A percentile compares a stretch with the other conserved stretches of the same genome.
Evolutionary conservation across 2,888 invertebrate species (phyloP).

Genomic region (Ischnura elegans): DNA sequence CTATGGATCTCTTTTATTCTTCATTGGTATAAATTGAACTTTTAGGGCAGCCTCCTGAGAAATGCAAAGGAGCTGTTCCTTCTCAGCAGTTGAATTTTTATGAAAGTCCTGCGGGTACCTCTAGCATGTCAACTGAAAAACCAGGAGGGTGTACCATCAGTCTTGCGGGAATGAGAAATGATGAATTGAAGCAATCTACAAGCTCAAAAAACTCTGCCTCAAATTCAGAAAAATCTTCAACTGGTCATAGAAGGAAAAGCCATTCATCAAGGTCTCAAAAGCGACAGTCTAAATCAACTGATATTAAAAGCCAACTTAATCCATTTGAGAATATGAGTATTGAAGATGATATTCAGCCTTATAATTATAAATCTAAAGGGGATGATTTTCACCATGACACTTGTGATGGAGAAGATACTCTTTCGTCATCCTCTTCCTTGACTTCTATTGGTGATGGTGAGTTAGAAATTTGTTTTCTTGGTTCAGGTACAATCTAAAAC

Average conservation of each 20-base stretch:
- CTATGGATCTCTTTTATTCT: background rate
- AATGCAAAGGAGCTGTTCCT: background rate
- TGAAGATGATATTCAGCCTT: background rate
- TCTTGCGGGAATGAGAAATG: background rate
- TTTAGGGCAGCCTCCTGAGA: background rate
- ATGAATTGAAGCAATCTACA: background rate
- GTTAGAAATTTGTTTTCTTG: background rate
- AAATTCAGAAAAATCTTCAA: background rate
- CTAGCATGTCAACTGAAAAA: background rate
- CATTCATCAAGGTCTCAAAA: background rate
- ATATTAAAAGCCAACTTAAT: background rate
- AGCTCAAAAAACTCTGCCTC: background rate
- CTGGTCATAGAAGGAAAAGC: background rate
- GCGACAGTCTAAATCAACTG: background rate
- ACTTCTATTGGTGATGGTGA: constrained; percentile 13
- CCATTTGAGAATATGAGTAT: background rate
- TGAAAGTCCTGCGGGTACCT: background rate
- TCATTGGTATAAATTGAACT: background rate
- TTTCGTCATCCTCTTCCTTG: background rate
- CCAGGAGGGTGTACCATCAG: background rate
- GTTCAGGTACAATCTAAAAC: too few relatives aligned
- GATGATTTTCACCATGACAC: background rate
- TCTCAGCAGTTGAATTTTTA: background rate
- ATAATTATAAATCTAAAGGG: background rate
- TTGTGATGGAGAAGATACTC: background rate